Conservation (phyloP, 2,888 invertebrate species). For the Microplitis manilae region DNA sequence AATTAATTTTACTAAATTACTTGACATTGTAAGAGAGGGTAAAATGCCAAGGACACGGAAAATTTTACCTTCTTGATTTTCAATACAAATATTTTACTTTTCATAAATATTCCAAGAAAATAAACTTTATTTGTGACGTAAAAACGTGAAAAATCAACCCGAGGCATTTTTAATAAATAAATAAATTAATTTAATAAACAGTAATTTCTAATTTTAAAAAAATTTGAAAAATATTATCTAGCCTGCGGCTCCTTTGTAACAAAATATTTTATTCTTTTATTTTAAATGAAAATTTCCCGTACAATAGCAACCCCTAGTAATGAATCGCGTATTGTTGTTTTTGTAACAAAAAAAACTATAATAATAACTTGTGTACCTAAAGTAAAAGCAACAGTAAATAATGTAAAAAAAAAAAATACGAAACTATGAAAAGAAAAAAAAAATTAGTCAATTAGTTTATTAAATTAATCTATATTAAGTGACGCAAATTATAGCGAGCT, state of each 20-base stretch:
- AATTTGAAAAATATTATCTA: too few relatives aligned
- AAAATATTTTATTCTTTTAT: too few relatives aligned
- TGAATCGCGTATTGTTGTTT: not conserved
- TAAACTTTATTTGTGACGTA: too few relatives aligned
- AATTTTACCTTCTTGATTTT: too few relatives aligned
- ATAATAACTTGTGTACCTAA: not conserved
- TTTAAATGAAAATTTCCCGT: not conserved
- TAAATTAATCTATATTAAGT: constrained; percentile 15
- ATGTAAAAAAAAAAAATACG: constrained; percentile 9
- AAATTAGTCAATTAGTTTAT: not conserved
- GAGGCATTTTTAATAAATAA: too few relatives aligned
- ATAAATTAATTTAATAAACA: too few relatives aligned
- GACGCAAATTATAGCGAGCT: constrained; percentile 42
- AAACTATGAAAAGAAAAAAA: not conserved
- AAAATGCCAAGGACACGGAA: too few relatives aligned
- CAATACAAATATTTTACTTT: too few relatives aligned
- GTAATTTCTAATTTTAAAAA: too few relatives aligned
- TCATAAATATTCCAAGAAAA: too few relatives aligned
- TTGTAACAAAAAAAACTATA: not conserved
- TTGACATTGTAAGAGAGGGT: not conserved
- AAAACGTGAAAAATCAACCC: too few relatives aligned
- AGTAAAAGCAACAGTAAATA: not conserved
- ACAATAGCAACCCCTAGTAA: not conserved
- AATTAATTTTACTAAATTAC: not conserved
- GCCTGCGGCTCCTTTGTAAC: too few relatives aligned